Evolutionary conservation across 1,140 invertebrate species (phyloP), one percentile per base, ranked within the genome.

Genomic region (Teleopsis dalmanni): DNA sequence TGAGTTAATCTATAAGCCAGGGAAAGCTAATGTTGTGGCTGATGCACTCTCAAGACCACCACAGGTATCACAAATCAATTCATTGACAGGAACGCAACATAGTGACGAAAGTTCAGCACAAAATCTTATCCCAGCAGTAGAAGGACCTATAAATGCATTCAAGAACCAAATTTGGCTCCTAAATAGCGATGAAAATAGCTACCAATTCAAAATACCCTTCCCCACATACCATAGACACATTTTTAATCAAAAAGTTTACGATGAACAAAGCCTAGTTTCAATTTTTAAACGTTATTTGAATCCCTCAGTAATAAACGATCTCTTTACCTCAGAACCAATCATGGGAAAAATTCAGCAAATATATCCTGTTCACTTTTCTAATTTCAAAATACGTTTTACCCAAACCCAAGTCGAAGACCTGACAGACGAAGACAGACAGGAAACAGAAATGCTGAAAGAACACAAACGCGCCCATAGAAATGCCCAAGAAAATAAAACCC

Each of bases 1-100:
- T 29, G 40, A 73, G 47, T 65, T 77, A 10, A 36, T 55, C 13
- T 68, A 77, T 52, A 66, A 71, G 57, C 22, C 58, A 27, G 72
- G 72, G 27, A 64, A 51, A 50, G 9, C 48, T 9, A 64, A 71
- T 52, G 43, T 42, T n/a, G 49, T 51, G 9, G 41, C 40, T 16
- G 40, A 25, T 9, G 21, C 25, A 56, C 57, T 45, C 54, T 65
- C n/a, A 54, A 43, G 27, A 54, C 58, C 10, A 31, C 54, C 3
- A n/a, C n/a, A n/a, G n/a, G n/a, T n/a, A n/a, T n/a, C n/a, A n/a
- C n/a, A n/a, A n/a, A n/a, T n/a, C n/a, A n/a, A n/a, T n/a, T n/a
- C n/a, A n/a, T n/a, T n/a, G n/a, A n/a, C n/a, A n/a, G n/a, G n/a
- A n/a, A n/a, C n/a, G n/a, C n/a, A n/a, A n/a, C n/a, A n/a, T n/a